phyloP scores from a whole-genome alignment of 1,140 invertebrate species.

The Gryllus bimaculatus region DNA sequence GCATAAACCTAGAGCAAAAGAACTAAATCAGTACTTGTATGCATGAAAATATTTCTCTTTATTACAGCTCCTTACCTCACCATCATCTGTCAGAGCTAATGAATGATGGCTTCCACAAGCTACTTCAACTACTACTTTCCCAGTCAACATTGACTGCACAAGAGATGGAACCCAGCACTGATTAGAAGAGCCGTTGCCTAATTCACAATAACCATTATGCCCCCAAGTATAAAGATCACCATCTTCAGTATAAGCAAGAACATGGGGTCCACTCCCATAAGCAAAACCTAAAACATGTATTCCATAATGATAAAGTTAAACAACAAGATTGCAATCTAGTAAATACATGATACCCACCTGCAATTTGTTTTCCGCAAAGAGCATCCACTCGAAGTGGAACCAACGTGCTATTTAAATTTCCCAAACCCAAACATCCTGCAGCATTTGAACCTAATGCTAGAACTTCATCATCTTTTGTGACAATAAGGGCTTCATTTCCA shows the following conservation, averaged over 20 bases:
- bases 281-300: slow-evolving; percentile 39
- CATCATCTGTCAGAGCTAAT: slow-evolving; percentile 47
- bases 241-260: slow-evolving; percentile 47
- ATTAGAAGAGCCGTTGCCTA: slow-evolving; percentile 51
- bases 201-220: slow-evolving; percentile 52
- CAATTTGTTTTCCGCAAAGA: slow-evolving; percentile 48
- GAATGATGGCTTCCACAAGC: slow-evolving; percentile 57
- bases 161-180: slow-evolving; percentile 42
- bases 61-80: slow-evolving; percentile 39
- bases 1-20: slow-evolving; percentile 43
- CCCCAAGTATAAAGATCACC: slow-evolving; percentile 59
- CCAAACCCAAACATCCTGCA: slow-evolving; percentile 50
- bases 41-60: neutral
- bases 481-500: slow-evolving; percentile 54
- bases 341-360: slow-evolving; percentile 27
- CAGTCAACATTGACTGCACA: slow-evolving; percentile 37
- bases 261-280: slow-evolving; percentile 56
- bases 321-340: neutral
- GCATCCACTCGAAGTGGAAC: slow-evolving; percentile 46
- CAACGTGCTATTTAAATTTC: slow-evolving; percentile 44
- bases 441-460: slow-evolving; percentile 52
- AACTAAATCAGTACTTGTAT: neutral
- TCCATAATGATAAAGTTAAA: neutral
- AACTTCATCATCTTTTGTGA: slow-evolving; percentile 51
- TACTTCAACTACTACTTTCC: slow-evolving; percentile 44